Evolutionary conservation across 2,113 vertebrate genomes (phyloP).

Genomic region (Protobothrops flavoviridis): DNA sequence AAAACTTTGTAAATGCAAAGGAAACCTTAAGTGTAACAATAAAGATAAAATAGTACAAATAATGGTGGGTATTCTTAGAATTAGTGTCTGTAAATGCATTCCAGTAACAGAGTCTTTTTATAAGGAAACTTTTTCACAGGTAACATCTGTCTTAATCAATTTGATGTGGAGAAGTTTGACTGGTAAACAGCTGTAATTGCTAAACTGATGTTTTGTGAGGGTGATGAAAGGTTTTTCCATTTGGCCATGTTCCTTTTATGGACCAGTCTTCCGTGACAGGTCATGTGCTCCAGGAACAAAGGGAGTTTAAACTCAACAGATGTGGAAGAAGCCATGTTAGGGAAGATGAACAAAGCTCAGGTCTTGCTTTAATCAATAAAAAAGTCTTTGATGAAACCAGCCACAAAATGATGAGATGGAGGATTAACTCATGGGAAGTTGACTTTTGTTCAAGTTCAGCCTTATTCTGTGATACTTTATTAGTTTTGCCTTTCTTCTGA

Average conservation of each 20-base stretch:
- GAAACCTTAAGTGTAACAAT: neutral
- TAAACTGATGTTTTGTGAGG: neutral
- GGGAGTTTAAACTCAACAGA: neutral
- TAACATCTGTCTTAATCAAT: neutral
- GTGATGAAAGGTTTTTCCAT: neutral
- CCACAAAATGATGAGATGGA: neutral
- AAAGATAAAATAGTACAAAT: neutral
- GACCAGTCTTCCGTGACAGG: neutral
- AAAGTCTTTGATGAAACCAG: neutral
- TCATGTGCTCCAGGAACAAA: neutral
- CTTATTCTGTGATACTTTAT: neutral
- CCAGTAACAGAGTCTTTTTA: neutral
- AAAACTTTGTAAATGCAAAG: neutral
- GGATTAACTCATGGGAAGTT: neutral
- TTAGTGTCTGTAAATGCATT: neutral
- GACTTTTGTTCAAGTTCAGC: neutral
- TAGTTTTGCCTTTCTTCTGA: neutral
- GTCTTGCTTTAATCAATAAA: neutral
- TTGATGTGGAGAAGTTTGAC: neutral
- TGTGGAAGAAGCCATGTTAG: neutral
- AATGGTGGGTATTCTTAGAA: neutral
- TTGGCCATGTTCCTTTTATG: neutral
- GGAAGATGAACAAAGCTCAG: neutral
- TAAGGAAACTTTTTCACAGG: neutral
- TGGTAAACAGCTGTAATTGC: neutral